Conservation (phyloP, 2,797 vertebrate genomes). For the Acrossocheilus fasciatus region DNA sequence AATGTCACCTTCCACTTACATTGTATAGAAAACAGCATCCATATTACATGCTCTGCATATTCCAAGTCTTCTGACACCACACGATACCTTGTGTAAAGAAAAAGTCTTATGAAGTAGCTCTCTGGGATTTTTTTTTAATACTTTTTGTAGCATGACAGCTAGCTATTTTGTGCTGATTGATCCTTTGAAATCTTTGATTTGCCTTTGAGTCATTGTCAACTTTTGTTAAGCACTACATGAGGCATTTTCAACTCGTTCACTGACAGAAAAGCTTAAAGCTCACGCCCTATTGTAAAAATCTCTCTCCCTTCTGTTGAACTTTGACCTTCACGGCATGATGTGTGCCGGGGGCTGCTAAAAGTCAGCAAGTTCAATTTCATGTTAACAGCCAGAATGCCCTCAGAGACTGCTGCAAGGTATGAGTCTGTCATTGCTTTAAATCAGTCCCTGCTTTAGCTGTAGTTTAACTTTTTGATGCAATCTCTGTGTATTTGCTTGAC, state of each 20-base stretch:
- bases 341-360: constrained; percentile 33
- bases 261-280: neutral
- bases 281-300: constrained; percentile 46
- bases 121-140: neutral
- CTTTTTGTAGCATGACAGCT: neutral
- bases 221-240: neutral
- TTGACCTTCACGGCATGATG: constrained; percentile 41
- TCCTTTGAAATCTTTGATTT: neutral
- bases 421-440: constrained; percentile 64
- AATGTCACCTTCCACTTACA: neutral
- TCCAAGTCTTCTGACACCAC: neutral
- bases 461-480: constrained; percentile 37
- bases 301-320: constrained; percentile 51
- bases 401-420: constrained; percentile 40
- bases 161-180: neutral
- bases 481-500: constrained; percentile 67
- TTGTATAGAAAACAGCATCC: neutral
- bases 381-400: constrained; percentile 37
- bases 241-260: constrained; percentile 19
- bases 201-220: neutral
- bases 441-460: constrained; percentile 61
- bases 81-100: neutral
- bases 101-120: neutral
- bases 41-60: neutral
- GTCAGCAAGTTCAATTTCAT: constrained; percentile 53